These are phyloP conservation scores for Rhizomys pruinosus DNA, from an alignment of 2,113 vertebrate genomes.

Conservation along the genomic window DNA sequence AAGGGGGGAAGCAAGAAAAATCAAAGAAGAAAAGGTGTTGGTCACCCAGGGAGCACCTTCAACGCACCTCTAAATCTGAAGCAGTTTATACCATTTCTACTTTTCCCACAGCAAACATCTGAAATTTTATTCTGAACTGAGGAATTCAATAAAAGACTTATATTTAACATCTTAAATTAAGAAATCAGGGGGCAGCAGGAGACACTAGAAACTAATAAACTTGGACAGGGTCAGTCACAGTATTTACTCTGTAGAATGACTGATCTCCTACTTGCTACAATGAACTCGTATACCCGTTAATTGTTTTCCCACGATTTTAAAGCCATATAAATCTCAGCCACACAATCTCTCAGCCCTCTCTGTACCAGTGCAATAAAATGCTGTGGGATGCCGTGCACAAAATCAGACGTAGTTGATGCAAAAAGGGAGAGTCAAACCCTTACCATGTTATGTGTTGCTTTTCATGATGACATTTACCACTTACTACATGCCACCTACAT, in stretches of 20 bases:
- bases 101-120: not conserved
- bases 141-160: not conserved
- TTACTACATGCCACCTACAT: not conserved
- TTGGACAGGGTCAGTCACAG: not conserved
- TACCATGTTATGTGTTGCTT: not conserved
- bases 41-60: constrained; percentile 20
- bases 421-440: not conserved
- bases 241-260: constrained; percentile 49
- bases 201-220: constrained; percentile 17
- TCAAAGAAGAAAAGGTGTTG: constrained; percentile 56
- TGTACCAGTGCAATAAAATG: constrained; percentile 21
- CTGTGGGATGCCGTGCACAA: not conserved
- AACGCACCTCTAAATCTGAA: not conserved
- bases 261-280: constrained; percentile 17
- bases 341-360: not conserved
- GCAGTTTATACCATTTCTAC: not conserved
- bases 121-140: not conserved
- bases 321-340: constrained; percentile 45
- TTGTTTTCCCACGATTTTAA: constrained; percentile 59
- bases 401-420: not conserved
- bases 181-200: not conserved
- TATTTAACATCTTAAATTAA: constrained; percentile 58
- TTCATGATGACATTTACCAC: not conserved
- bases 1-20: constrained; percentile 55
- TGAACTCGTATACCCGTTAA: constrained; percentile 43